Conservation (phyloP, 92 coral and sea anemone genomes). For the Phenganax stokvisi region DNA sequence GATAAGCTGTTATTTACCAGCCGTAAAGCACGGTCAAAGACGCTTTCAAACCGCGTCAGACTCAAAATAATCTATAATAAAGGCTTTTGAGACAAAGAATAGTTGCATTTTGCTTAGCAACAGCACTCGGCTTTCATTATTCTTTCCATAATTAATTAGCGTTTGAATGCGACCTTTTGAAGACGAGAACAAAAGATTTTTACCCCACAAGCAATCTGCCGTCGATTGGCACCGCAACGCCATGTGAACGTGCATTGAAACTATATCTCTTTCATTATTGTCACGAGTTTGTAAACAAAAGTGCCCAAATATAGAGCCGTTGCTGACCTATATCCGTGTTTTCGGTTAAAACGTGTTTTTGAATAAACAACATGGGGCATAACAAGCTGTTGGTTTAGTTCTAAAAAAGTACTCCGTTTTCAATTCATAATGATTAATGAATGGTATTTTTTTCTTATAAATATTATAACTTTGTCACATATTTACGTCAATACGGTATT, state of each 20-base stretch:
- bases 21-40: no score
- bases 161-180: slow-evolving; percentile 1
- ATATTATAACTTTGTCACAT: no score
- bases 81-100: slow-evolving; percentile 4
- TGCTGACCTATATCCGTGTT: background rate
- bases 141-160: slow-evolving; percentile 15
- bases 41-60: no score
- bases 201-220: slow-evolving; percentile 11
- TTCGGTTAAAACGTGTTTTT: no score
- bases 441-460: no score
- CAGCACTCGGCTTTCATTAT: background rate
- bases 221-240: background rate
- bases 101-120: background rate
- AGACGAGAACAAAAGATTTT: background rate
- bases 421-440: no score
- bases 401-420: no score
- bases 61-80: background rate
- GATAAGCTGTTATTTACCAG: no score
- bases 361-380: no score
- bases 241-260: slow-evolving; percentile 11
- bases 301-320: slow-evolving; percentile 7
- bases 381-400: no score
- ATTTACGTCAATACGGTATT: no score
- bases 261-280: background rate
- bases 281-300: background rate